Evolutionary conservation across 2,888 invertebrate genomes (phyloP).

Genomic region (Eupithecia subumbrata): DNA sequence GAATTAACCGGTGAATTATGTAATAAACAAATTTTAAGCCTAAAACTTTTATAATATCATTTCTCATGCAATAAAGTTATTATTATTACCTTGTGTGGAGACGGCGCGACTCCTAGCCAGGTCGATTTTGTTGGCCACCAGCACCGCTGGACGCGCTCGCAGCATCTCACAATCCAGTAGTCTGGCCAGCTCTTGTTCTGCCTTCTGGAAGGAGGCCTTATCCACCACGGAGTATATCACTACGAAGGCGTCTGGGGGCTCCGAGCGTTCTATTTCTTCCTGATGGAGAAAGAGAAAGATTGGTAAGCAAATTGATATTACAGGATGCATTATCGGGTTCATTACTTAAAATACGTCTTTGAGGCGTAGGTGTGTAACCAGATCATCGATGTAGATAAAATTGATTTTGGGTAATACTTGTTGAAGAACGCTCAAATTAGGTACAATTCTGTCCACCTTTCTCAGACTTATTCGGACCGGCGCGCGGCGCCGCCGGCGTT

Average conservation of each 20-base stretch:
- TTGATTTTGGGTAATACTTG: no score
- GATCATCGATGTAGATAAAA: no score
- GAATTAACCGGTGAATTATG: no score
- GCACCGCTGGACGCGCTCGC: slow-evolving; percentile 90
- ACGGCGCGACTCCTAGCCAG: slow-evolving; percentile 95
- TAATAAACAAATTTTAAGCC: no score
- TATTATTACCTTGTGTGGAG: slow-evolving; percentile 89
- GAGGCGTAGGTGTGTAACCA: no score
- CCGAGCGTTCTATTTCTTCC: slow-evolving; percentile 89
- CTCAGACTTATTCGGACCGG: no score
- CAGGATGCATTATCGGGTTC: not conserved
- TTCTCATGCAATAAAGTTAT: no score
- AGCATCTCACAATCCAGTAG: slow-evolving; percentile 92
- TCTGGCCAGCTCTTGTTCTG: slow-evolving; percentile 90
- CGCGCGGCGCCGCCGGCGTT: no score
- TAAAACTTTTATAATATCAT: no score
- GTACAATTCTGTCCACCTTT: no score
- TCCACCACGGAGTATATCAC: slow-evolving; percentile 96
- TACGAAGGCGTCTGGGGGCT: slow-evolving; percentile 93
- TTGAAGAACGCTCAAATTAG: no score
- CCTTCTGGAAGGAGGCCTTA: slow-evolving; percentile 93
- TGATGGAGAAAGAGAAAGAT: slow-evolving; percentile 59
- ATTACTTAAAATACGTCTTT: no score
- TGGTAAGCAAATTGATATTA: not conserved
- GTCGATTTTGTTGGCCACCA: slow-evolving; percentile 97